Conservation (phyloP, 1,140 invertebrate species). For the Drosophila ananassae region DNA sequence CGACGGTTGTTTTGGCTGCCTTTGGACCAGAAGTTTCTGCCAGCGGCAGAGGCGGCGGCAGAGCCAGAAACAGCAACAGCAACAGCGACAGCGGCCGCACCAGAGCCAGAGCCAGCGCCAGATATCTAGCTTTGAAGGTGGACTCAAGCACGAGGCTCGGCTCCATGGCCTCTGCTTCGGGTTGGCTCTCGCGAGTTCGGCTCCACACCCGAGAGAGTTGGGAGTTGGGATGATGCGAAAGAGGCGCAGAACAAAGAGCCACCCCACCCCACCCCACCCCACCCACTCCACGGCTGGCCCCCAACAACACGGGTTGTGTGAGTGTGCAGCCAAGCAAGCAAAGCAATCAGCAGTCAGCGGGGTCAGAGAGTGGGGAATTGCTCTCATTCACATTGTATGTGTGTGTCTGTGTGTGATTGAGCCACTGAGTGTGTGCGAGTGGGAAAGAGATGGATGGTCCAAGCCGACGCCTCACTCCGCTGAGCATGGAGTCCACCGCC, state of each 20-base stretch:
- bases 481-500: slow-evolving; percentile 24
- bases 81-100: slow-evolving; percentile 10
- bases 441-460: slow-evolving; percentile 28
- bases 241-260: slow-evolving; percentile 60
- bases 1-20: slow-evolving; percentile 79
- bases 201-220: slow-evolving; percentile 8
- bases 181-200: slow-evolving; percentile 9
- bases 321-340: slow-evolving; percentile 71
- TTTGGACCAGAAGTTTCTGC: slow-evolving; percentile 46
- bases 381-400: slow-evolving; percentile 28
- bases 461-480: slow-evolving; percentile 60
- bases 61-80: slow-evolving; percentile 8
- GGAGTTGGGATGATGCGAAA: slow-evolving; percentile 18
- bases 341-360: slow-evolving; percentile 78
- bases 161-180: slow-evolving; percentile 48
- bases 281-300: slow-evolving; percentile 21
- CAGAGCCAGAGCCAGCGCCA: slow-evolving; percentile 23
- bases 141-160: slow-evolving; percentile 55
- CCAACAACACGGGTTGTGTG: slow-evolving; percentile 27
- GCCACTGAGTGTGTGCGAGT: slow-evolving; percentile 1
- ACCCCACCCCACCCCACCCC: slow-evolving; percentile 49
- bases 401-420: slow-evolving; percentile 12
- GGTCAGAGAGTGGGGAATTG: slow-evolving; percentile 66
- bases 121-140: slow-evolving; percentile 41
- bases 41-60: slow-evolving; percentile 38